These are phyloP conservation scores for Progne subis DNA, from an alignment of 2,113 vertebrate genomes.

Conservation along the genomic window DNA sequence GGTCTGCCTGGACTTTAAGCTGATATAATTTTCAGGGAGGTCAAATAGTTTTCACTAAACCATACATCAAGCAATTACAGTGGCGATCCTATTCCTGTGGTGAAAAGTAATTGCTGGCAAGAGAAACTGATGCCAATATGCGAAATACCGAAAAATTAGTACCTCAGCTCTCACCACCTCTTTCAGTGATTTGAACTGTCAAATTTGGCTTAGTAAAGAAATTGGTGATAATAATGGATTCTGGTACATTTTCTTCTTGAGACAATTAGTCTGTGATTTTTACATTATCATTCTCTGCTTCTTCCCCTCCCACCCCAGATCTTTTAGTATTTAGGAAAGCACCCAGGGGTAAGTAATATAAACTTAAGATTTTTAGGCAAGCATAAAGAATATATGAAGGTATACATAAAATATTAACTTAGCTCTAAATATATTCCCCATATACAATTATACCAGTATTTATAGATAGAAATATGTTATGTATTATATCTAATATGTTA, in stretches of 20 bases:
- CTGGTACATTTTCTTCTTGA: conserved; percentile 7
- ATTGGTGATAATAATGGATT: neutral
- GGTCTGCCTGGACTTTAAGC: conserved; percentile 11
- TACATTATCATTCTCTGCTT: neutral
- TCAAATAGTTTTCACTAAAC: conserved; percentile 52
- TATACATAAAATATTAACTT: neutral
- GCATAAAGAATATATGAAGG: neutral
- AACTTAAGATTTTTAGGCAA: neutral
- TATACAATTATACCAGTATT: neutral
- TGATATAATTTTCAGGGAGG: conserved; percentile 39
- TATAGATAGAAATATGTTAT: neutral
- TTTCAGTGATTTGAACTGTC: conserved; percentile 1
- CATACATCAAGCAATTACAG: conserved; percentile 42
- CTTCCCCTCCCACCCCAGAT: neutral
- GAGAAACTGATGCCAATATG: conserved; percentile 29
- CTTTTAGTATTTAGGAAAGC: neutral
- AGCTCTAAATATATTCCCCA: neutral
- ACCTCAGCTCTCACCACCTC: neutral
- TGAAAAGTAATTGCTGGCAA: conserved; percentile 45
- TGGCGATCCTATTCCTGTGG: neutral
- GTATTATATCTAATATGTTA: neutral
- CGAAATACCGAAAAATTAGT: conserved; percentile 8
- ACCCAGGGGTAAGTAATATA: neutral
- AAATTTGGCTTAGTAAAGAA: conserved; percentile 31
- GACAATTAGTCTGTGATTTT: conserved; percentile 29